A percentile compares a stretch with the other conserved stretches of the same genome.
These are phyloP conservation scores for Adelosebastes latens DNA, from an alignment of 2,797 vertebrate species.

Conservation along the genomic window DNA sequence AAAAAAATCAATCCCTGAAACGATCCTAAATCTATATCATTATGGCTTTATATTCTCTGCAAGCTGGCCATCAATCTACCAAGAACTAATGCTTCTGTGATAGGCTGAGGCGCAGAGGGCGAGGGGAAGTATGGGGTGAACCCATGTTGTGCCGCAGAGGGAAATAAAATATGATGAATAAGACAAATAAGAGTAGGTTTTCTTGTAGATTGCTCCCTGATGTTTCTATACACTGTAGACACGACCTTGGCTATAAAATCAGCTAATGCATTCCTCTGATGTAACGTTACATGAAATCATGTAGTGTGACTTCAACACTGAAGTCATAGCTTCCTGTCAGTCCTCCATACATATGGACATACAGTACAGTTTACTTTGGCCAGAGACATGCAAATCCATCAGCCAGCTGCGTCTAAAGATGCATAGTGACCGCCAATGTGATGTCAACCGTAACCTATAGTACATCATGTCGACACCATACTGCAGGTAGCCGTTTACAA, in stretches of 20 bases:
- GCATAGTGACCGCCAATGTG: constrained; percentile 5
- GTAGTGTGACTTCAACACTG: no score
- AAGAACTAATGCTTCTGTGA: constrained; percentile 74
- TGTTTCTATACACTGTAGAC: constrained; percentile 37
- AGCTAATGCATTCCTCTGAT: constrained; percentile 41
- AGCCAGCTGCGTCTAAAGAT: not conserved
- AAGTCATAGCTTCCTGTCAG: constrained; percentile 35
- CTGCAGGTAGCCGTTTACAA: constrained; percentile 52
- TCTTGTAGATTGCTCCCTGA: constrained; percentile 28
- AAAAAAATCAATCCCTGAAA: constrained; percentile 85
- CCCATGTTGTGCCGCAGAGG: constrained; percentile 28
- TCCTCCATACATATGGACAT: not conserved
- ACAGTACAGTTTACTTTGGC: constrained; percentile 2
- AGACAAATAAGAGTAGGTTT: constrained; percentile 19
- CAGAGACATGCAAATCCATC: constrained; percentile 14
- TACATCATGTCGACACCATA: constrained; percentile 14
- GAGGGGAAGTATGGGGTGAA: constrained; percentile 24
- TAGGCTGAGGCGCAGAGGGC: constrained; percentile 38
- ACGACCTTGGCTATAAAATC: constrained; percentile 26
- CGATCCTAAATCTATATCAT: constrained; percentile 84
- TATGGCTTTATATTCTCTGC: constrained; percentile 81
- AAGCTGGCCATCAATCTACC: constrained; percentile 78
- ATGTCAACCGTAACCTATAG: constrained; percentile 25
- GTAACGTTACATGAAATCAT: constrained; percentile 24
- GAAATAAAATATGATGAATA: constrained; percentile 48